A percentile compares a stretch with the other conserved stretches of the same genome.
These are phyloP conservation scores for Nesidiocoris tenuis DNA, from an alignment of 2,888 invertebrate species.

Conservation along the genomic window DNA sequence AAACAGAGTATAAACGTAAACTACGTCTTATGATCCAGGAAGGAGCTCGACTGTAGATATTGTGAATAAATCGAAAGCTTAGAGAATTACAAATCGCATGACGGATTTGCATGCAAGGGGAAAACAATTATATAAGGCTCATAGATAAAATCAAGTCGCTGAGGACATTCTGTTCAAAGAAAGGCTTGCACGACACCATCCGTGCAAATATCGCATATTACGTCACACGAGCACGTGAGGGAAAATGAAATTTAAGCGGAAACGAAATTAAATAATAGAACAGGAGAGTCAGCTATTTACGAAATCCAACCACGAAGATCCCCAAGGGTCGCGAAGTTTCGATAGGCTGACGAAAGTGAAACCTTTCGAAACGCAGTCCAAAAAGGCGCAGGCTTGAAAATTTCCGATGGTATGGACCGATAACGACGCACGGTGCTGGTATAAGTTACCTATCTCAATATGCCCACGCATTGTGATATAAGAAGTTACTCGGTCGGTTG, in stretches of 20 bases:
- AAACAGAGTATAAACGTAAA: no score
- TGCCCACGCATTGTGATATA: slow-evolving; percentile 39
- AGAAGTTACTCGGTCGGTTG: neutral
- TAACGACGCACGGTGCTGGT: neutral
- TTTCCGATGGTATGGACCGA: neutral
- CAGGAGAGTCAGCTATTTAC: neutral
- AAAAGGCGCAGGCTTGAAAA: neutral
- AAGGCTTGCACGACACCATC: neutral
- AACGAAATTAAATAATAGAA: neutral
- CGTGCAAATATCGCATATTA: neutral
- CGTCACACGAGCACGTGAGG: neutral
- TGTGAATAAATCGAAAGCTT: no score
- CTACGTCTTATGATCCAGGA: no score
- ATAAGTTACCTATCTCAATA: slow-evolving; percentile 36
- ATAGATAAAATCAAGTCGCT: neutral
- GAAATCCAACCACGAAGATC: neutral
- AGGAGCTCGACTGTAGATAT: no score
- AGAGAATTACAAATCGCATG: no score
- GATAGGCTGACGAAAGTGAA: neutral
- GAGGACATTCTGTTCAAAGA: neutral
- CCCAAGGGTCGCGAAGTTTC: neutral
- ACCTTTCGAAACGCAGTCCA: neutral
- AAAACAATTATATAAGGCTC: neutral
- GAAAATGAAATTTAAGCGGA: neutral
- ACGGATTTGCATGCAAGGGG: no score